Base-by-base conservation (phyloP, 1,140 invertebrate genomes). In the Plodia interpunctella region DNA sequence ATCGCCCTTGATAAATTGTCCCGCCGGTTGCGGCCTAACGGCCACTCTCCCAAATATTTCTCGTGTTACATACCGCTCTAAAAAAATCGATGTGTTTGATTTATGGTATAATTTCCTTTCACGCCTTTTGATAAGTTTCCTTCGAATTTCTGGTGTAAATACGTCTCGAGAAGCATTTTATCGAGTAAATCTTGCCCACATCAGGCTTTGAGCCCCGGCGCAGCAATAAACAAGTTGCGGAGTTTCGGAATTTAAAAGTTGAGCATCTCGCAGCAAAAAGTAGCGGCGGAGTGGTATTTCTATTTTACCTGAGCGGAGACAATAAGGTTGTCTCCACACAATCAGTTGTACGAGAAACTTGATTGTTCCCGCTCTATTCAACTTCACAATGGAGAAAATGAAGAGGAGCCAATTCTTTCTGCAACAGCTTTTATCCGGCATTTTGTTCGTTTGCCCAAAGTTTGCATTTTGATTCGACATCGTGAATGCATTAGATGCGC, bases 341-440 rank as follows among this genome's bases (percentile, higher is more conserved):
- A 87, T 88, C 86, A 88, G 71, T 74, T 71, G 74, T 70, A 75
- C 79, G 76, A 76, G 74, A 82, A 81, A 86, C 67, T 86, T 88
- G 83, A 88, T 86, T 87, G 83, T 86, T 87, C 80, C 76, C 80
- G 72, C 80, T 76, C 78, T 77, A 84, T 88, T 88, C 84, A 86
- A 82, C 73, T 83, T 84, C 76, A 88, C 84, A 88, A 88, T 87
- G 78, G 84, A 80, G 80, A 87, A 87, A 87, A 88, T 88, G 84
- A 86, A 81, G 80, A 83, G 76, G 65, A 83, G 78, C 81, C 83
- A 88, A 87, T 88, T 88, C 81, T 82, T 85, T 83, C 78, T 80
- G 72, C 71, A 76, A 78, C 69, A 72, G 78, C 74, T 82, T 85
- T 86, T 84, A 82, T 82, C 70, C 74, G 57, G 69, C 71, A 76